Evolutionary conservation across 1,140 invertebrate species (phyloP), one percentile per base, ranked within the genome.

Genomic region (Sitodiplosis mosellana): DNA sequence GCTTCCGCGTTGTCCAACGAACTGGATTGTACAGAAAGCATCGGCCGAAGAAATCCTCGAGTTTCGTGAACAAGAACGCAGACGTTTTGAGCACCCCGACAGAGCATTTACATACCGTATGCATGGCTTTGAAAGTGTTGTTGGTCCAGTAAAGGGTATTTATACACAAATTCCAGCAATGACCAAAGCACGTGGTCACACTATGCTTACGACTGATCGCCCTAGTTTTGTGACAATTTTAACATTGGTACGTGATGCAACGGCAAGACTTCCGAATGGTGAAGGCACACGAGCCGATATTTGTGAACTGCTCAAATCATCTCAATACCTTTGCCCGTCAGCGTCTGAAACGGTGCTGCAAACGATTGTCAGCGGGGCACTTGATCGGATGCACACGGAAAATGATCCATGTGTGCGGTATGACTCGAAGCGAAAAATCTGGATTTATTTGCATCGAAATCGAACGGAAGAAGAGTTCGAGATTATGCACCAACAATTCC

Each of bases 251-350:
- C 69, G 90, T 37, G 91, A 96, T 71, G 87, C 91, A 3, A 86
- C 89, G 0, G 89, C 92, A 0, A 68, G 92, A 40, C 68, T 96
- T 48, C 91, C 92, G 1, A 94, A 89, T 64, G 90, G 91, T 1
- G 87, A 95, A 69, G 91, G 92, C 19, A 92, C 90, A 0, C 67
- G 89, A 21, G 77, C 82, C 4, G 89, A 95, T 56, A 91, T 95
- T 3, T 64, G 61, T 2, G 62, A 64, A 48, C 46, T 64, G 17
- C 42, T 64, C 0, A 64, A 64, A 40, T 64, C 60, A 22, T 91
- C 87, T 0, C 86, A 90, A 56, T 93, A 87, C 55, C 72, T 93
- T 22, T 74, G 77, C 18, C 74, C 75, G 33, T 77, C 78, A 41
- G 77, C 81, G 27, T 75, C 77, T 34, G 80, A 84, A 50, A 79